Base-by-base conservation (phyloP, 1,140 invertebrate species). In the Planococcus citri region DNA sequence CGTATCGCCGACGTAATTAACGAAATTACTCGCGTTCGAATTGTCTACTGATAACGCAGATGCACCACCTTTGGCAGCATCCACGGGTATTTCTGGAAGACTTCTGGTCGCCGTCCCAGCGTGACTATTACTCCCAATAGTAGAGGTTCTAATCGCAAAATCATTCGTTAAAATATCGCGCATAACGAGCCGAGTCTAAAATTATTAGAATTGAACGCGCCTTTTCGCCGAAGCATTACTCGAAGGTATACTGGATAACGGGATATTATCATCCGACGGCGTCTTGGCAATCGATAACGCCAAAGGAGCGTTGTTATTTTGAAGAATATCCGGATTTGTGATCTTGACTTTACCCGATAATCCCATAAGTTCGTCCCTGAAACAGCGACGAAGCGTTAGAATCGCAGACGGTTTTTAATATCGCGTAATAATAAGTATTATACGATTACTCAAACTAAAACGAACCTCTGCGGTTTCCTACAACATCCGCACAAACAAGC, bases 331-430 rank as follows among this genome's bases (percentile, higher is more conserved):
- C n/a, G 76, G 75, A 73, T 76, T 76, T 25, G 76, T 76, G 38
- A 77, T 73, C 73, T 76, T 77, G 27, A 77, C 76, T 73, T 76
- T 75, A 57, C 76, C 76, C 58, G 76, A 76, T 37, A 77, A 73
- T 12, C 76, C 76, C 72, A 76, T 70, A 67, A 77, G 73, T 68
- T 77, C 76, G 75, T 76, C 76, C 74, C 76, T 77, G 72, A 68
- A 75, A 70, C 71, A 73, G 68, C 70, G 70, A 27, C 21, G 61
- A 72, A 69, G 73, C 71, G 37, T 72, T 22, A n/a, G n/a, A n/a
- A n/a, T n/a, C n/a, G n/a, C n/a, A n/a, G 71, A 71, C 12, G 68
- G 69, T 71, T 70, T 70, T 41, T 67, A 41, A 70, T 57, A 72
- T 12, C 57, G 37, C n/a, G 70, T 68, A 72, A 22, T 25, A 69